These are phyloP conservation scores for Dysmachus trigonus DNA, from an alignment of 2,888 invertebrate genomes.

Conservation along the genomic window DNA sequence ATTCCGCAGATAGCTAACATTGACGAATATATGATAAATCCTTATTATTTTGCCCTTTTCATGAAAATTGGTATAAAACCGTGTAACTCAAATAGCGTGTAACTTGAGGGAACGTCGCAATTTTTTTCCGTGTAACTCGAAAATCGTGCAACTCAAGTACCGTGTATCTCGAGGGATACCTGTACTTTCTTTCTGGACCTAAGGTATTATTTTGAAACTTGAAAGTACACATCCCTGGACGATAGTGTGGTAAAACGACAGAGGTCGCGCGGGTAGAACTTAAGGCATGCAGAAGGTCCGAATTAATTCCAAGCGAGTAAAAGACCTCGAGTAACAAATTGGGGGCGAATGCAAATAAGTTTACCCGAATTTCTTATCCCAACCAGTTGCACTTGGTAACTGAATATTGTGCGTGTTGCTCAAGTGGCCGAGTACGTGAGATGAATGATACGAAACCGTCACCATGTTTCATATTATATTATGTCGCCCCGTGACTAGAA, in stretches of 20 bases:
- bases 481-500: not conserved
- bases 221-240: not conserved
- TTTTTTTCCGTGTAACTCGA: too few relatives aligned
- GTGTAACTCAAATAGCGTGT: too few relatives aligned
- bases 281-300: not conserved
- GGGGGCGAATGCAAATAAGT: conserved; percentile 24
- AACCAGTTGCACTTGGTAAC: conserved; percentile 20
- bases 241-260: not conserved
- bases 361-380: conserved; percentile 6
- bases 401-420: conserved; percentile 19
- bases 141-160: too few relatives aligned
- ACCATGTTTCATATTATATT: not conserved
- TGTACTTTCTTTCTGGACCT: not conserved
- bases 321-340: conserved; percentile 7
- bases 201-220: not conserved
- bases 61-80: too few relatives aligned
- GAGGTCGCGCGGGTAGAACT: not conserved
- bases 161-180: too few relatives aligned
- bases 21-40: too few relatives aligned
- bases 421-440: conserved; percentile 13
- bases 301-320: not conserved
- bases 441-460: not conserved
- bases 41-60: too few relatives aligned
- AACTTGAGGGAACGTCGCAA: too few relatives aligned
- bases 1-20: too few relatives aligned